phyloP scores from a whole-genome alignment of 1,140 invertebrate genomes.

The Ceratoteleas bidentatus region DNA sequence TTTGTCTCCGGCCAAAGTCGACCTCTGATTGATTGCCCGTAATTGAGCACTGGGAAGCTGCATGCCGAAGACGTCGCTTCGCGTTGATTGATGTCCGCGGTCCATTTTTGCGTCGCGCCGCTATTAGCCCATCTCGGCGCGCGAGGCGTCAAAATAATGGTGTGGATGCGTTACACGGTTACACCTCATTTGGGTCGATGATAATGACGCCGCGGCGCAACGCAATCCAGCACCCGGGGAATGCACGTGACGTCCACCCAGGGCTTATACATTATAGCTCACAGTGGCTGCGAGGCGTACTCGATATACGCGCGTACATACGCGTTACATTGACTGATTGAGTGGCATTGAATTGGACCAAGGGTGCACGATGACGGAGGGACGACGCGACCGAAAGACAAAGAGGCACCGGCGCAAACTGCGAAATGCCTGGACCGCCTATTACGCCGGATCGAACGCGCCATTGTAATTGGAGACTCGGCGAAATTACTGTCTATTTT shows the following conservation, averaged over 20 bases:
- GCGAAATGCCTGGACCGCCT: slow-evolving; percentile 74
- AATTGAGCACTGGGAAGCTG: background rate
- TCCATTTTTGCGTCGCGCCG: slow-evolving; percentile 32
- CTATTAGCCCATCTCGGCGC: slow-evolving; percentile 53
- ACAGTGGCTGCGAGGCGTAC: slow-evolving; percentile 66
- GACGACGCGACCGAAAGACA: slow-evolving; percentile 51
- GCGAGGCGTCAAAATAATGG: slow-evolving; percentile 53
- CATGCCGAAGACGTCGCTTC: slow-evolving; percentile 6
- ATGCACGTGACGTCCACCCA: slow-evolving; percentile 62
- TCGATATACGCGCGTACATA: slow-evolving; percentile 71
- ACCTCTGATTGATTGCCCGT: slow-evolving; percentile 13
- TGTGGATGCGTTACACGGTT: slow-evolving; percentile 61
- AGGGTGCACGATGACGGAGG: slow-evolving; percentile 69
- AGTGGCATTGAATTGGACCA: slow-evolving; percentile 81
- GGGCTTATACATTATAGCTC: slow-evolving; percentile 60
- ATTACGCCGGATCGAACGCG: slow-evolving; percentile 49
- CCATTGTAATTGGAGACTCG: slow-evolving; percentile 57
- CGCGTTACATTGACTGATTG: slow-evolving; percentile 81
- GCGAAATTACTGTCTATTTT: slow-evolving; percentile 53
- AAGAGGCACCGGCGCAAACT: slow-evolving; percentile 67
- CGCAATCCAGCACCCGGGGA: slow-evolving; percentile 54
- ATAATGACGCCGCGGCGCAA: slow-evolving; percentile 57
- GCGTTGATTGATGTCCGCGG: slow-evolving; percentile 37
- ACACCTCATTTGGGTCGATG: slow-evolving; percentile 64
- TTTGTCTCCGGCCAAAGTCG: background rate